These are phyloP conservation scores for Cinara cedri DNA, from an alignment of 2,888 invertebrate species.

Conservation along the genomic window DNA sequence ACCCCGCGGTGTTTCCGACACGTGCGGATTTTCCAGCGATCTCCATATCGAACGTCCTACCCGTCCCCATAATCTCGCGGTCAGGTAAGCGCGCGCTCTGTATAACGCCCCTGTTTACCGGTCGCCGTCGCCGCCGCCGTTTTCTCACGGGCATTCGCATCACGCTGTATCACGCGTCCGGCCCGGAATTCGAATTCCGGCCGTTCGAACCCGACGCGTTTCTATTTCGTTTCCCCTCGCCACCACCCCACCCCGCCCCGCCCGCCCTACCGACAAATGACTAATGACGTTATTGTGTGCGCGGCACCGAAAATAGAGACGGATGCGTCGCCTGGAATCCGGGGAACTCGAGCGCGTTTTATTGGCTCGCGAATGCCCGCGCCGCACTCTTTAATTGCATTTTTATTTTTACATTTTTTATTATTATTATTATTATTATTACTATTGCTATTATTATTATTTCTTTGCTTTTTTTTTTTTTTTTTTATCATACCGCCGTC, in stretches of 20 bases:
- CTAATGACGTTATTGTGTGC: slow-evolving; percentile 52
- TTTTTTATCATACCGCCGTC: background rate
- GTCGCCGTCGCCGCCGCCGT: no score
- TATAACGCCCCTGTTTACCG: no score
- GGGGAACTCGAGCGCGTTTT: slow-evolving; percentile 25
- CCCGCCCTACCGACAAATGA: slow-evolving; percentile 37
- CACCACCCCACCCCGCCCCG: no score
- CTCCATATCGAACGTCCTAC: no score
- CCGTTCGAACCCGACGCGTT: background rate
- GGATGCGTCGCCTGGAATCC: slow-evolving; percentile 37
- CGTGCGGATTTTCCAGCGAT: no score
- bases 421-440: slow-evolving; percentile 31
- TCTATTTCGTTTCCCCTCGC: slow-evolving; percentile 37
- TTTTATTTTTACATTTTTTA: slow-evolving; percentile 27
- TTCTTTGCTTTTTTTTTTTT: background rate
- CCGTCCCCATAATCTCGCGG: no score
- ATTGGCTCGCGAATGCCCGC: slow-evolving; percentile 30
- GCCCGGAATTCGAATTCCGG: slow-evolving; percentile 20
- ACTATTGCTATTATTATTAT: background rate
- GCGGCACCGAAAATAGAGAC: slow-evolving; percentile 48
- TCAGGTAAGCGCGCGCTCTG: no score
- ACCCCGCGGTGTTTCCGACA: no score
- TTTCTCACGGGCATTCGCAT: no score
- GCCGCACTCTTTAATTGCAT: background rate
- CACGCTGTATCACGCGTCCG: no score